Percentiles rank a stretch among this genome's conserved stretches.
Evolutionary conservation across 2,888 invertebrate genomes (phyloP).

Genomic region (Cyclophora punctaria): DNA sequence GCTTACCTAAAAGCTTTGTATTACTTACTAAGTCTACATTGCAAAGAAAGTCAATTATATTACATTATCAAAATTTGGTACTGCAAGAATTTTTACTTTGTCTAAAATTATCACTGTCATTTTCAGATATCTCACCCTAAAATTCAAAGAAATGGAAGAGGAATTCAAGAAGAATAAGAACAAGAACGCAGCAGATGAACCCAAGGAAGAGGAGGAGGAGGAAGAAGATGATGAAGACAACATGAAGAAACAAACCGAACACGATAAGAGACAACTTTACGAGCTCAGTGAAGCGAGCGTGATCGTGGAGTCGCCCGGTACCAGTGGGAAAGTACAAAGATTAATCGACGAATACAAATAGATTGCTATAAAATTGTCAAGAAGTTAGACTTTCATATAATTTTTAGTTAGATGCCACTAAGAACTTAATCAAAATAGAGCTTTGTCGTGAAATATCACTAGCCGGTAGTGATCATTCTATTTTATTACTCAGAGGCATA

Average conservation of each 20-base stretch:
- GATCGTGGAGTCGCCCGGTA: slow-evolving; percentile 51
- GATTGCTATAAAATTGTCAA: background rate
- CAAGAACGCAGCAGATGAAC: slow-evolving; percentile 42
- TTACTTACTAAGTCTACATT: too few relatives aligned
- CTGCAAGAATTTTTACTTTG: too few relatives aligned
- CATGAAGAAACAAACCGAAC: slow-evolving; percentile 32
- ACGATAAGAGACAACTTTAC: slow-evolving; percentile 17
- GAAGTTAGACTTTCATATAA: too few relatives aligned
- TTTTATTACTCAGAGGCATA: too few relatives aligned
- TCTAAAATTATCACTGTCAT: background rate
- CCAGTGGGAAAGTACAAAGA: slow-evolving; percentile 60
- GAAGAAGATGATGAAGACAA: slow-evolving; percentile 32
- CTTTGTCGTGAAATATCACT: too few relatives aligned
- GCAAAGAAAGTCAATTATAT: too few relatives aligned
- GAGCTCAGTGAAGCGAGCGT: slow-evolving; percentile 51
- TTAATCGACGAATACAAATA: slow-evolving; percentile 31
- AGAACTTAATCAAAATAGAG: too few relatives aligned
- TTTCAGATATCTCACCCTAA: slow-evolving; percentile 84
- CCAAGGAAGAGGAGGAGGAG: slow-evolving; percentile 35
- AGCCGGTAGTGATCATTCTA: too few relatives aligned
- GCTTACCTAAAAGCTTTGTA: too few relatives aligned
- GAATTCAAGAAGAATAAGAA: slow-evolving; percentile 83
- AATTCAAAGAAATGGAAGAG: slow-evolving; percentile 91
- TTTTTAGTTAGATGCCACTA: too few relatives aligned
- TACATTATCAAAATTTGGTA: too few relatives aligned